Evolutionary conservation across 1,140 invertebrate genomes (phyloP), one percentile per base, ranked within the genome.

Genomic region (Dermatophagoides farinae): DNA sequence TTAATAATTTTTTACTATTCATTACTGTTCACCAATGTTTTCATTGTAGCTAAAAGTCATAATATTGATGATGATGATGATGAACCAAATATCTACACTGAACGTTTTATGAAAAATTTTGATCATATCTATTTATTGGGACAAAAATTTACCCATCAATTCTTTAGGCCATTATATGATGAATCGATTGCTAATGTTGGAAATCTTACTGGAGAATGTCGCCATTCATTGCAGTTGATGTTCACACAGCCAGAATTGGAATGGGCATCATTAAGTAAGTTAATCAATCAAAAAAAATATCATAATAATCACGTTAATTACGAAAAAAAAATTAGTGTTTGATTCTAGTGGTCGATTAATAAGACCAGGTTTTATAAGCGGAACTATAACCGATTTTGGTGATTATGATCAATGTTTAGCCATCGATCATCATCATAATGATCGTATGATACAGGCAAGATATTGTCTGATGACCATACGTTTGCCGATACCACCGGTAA

Each of bases 401-500:
- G 64, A 66, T 12, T 68, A 66, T 60, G 67, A 68, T 60, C 64
- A 68, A 59, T 68, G 67, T 57, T 20, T 68, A 25, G 46, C 38
- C 16, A 49, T 66, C 31, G 12, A 16, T 25, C 6, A 14, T 22
- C 6, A 44, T 44, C 18, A 44, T 10, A n/a, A 44, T 44, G 5
- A 44, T n/a, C 14, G 14, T 16, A 44, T 11, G 41, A 11, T 16
- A 20, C 43, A 31, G 12, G 54, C n/a, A 38, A n/a, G 54, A 16
- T 57, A 46, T 25, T 57, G 54, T 41, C 47, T 51, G 12, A 11
- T 18, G n/a, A 51, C 22, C 14, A 53, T 23, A 14, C 46, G 41
- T 9, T 16, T n/a, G 18, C 41, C 46, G 12, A n/a, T 59, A 2
- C 57, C 57, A 18, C 57, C 57, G 10, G 25, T 11, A 4, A 38